phyloP scores from a whole-genome alignment of 2,797 vertebrate species.

The Todus mexicanus region DNA sequence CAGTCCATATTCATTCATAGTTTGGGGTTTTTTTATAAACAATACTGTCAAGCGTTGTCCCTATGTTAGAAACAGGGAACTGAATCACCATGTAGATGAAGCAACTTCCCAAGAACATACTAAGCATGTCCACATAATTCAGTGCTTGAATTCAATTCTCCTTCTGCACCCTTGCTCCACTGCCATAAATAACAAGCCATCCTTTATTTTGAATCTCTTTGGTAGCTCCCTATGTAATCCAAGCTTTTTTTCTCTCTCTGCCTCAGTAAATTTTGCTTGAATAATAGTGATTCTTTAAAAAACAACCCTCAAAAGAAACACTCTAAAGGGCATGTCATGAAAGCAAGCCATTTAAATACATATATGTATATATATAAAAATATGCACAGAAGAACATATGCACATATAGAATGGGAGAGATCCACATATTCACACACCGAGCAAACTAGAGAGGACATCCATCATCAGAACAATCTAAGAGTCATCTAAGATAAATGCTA shows the following conservation, averaged over 20 bases:
- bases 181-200: background rate
- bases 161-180: background rate
- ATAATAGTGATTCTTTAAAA: background rate
- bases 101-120: background rate
- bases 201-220: background rate
- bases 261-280: background rate
- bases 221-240: background rate
- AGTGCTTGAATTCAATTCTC: background rate
- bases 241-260: background rate
- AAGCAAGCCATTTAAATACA: background rate
- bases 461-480: background rate
- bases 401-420: background rate
- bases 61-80: background rate
- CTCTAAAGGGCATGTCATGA: background rate
- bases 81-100: background rate
- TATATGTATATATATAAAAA: background rate
- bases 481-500: conserved; percentile 21
- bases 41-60: background rate
- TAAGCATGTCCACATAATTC: background rate
- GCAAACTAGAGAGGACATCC: background rate
- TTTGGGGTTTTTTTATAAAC: background rate
- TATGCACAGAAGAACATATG: background rate
- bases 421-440: background rate
- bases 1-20: background rate
- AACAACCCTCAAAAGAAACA: background rate